Evolutionary conservation across 2,888 invertebrate species (phyloP), one percentile per base, ranked within the genome.

Genomic region (Drosophila vallismaia): DNA sequence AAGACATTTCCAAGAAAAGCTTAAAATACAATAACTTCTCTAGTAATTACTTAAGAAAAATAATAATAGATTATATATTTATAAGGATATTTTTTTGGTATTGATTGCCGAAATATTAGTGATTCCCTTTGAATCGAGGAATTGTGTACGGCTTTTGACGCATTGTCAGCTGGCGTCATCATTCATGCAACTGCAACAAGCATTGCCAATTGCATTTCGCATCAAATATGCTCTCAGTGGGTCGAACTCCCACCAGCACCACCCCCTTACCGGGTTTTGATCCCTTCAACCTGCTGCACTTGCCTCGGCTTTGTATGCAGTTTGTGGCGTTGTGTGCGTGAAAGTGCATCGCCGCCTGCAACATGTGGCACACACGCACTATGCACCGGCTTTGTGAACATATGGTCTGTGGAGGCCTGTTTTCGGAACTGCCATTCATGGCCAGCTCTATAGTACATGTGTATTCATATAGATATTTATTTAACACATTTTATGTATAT

Each of bases 291-390:
- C 10, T 51, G 29, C 49, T 54, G 66, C 66, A 69, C 26, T 68
- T 56, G 44, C 45, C 51, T 29, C 42, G 42, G 51, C 72, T 62
- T 62, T 71, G 72, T 36, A 42, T 71, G 71, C 72, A 71, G 54
- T 63, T 52, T 68, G 76, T 67, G 33, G n/a, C 26, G 50, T 12
- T 24, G 38, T 38, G 24, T 51, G 51, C 24, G 38, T 26, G 51
- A 26, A 38, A 46, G 54, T 48, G 64, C 49, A 56, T 31, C 45
- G 79, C 57, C 63, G 79, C 57, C 63, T 82, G 86, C 78, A 86
- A 84, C 87, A 82, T 87, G 88, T 86, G 76, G 88, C 80, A 85
- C 75, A 87, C 86, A 87, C 86, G 88, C 86, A 87, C 75, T 78
- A 75, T 83, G 84, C 78, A 66, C 81, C 80, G 81, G 80, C 71